These are phyloP conservation scores for Anticlea derivata DNA, from an alignment of 2,888 invertebrate genomes.

Conservation along the genomic window DNA sequence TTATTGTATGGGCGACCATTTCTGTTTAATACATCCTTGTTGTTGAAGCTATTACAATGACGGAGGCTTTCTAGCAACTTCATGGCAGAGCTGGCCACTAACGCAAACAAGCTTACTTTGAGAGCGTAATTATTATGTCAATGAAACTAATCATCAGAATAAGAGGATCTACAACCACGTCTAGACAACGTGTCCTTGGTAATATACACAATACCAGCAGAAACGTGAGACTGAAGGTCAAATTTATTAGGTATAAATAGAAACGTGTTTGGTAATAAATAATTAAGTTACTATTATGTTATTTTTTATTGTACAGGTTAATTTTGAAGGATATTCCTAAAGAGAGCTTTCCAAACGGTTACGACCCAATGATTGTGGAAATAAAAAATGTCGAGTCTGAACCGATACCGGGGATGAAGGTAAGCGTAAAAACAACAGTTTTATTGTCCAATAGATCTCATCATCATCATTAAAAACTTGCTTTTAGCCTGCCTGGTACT, in stretches of 20 bases:
- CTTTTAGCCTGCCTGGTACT: no score
- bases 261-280: not conserved
- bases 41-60: no score
- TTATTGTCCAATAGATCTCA: no score
- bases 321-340: slow-evolving; percentile 58
- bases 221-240: not conserved
- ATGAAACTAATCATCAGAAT: not conserved
- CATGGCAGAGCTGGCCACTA: no score
- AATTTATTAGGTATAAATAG: no score
- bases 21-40: no score
- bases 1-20: no score
- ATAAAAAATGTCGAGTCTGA: slow-evolving; percentile 41
- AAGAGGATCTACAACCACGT: not conserved
- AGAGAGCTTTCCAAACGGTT: slow-evolving; percentile 54
- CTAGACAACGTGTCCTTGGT: not conserved
- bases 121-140: not conserved
- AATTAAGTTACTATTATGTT: not conserved
- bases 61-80: no score
- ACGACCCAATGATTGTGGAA: slow-evolving; percentile 49
- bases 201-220: not conserved
- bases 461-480: not conserved
- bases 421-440: no score
- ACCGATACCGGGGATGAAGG: slow-evolving; percentile 49
- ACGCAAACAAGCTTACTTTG: no score
- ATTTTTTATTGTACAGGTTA: slow-evolving; percentile 61